Evolutionary conservation across 2,888 invertebrate species (phyloP).

Genomic region (Gnatocerus cornutus): DNA sequence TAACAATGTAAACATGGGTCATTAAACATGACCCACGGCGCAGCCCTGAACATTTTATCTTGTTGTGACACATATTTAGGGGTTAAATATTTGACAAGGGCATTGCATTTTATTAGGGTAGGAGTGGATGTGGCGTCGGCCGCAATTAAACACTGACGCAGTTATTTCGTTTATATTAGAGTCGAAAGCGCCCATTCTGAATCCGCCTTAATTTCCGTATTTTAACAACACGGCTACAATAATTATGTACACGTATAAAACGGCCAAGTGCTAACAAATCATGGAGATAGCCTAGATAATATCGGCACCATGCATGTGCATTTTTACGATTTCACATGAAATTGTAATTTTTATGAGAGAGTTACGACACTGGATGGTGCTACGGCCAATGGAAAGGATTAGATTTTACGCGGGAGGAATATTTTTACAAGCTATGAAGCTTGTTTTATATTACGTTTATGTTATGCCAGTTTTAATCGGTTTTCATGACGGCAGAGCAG

Average conservation of each 20-base stretch:
- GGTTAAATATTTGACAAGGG: slow-evolving; percentile 49
- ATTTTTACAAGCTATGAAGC: slow-evolving; percentile 2
- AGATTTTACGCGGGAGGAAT: slow-evolving; percentile 2
- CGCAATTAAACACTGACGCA: slow-evolving; percentile 47
- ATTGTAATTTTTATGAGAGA: slow-evolving; percentile 41
- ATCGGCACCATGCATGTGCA: slow-evolving; percentile 26
- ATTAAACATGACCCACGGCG: slow-evolving; percentile 39
- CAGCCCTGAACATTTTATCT: slow-evolving; percentile 43
- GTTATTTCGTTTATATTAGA: slow-evolving; percentile 46
- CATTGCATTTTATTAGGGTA: slow-evolving; percentile 44
- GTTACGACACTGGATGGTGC: slow-evolving; percentile 5
- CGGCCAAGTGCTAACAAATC: slow-evolving; percentile 41
- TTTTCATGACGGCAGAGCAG: not conserved
- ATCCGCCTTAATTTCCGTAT: slow-evolving; percentile 45
- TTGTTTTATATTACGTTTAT: slow-evolving; percentile 2
- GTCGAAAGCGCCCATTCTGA: slow-evolving; percentile 40
- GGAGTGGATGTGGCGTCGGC: slow-evolving; percentile 9
- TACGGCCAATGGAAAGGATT: not conserved
- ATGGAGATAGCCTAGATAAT: slow-evolving; percentile 17
- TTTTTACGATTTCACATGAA: slow-evolving; percentile 36
- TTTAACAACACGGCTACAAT: slow-evolving; percentile 36
- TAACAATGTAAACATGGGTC: slow-evolving; percentile 40
- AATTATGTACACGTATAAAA: slow-evolving; percentile 43
- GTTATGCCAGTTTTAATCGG: not conserved
- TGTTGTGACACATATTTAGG: slow-evolving; percentile 48